Evolutionary conservation across 2,113 vertebrate genomes (phyloP), one percentile per base, ranked within the genome.

Genomic region (Seriola dumerili): DNA sequence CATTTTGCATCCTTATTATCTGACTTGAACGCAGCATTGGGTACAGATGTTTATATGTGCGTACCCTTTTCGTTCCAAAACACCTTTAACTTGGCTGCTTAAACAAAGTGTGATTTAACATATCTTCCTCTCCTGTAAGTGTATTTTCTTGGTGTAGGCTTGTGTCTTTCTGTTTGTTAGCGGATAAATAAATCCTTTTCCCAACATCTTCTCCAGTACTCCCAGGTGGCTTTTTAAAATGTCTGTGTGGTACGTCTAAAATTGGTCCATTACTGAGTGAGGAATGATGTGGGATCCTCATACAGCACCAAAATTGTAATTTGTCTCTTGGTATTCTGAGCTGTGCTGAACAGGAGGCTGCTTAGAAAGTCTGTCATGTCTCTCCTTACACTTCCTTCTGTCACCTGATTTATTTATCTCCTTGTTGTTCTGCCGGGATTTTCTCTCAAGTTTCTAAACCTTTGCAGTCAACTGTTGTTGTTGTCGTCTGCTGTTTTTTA

Each of bases 261-360:
- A 52, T 21, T 52, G 50, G 50, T 21, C 52, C 59, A 23, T n/a
- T 19, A 42, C 25, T 34, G 59, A 34, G 40, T 32, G 52, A 42
- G 59, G 61, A 42, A 34, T 25, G 9, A 57, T 25, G 54, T 9
- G 54, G 55, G 69, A 61, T 67, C 48, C 54, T 54, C 6, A 19
- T 14, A 32, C 67, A n/a, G 54, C 42, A 54, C 5, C 61, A 8
- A 29, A 16, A 12, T 29, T 46, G 25, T 29, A 63, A 65, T 70
- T 50, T 54, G 74, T 59, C 61, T 50, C 68, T 66, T 1, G 9
- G 61, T 52, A 4, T 54, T 72, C 52, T 40, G 65, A 80, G 46
- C 29, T 48, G 54, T 44, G 21, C 13, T 4, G 10, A 64, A 14
- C 69, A 65, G 59, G 68, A 80, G 13, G 68, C 48, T 11, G 46